Conservation (phyloP, 2,888 invertebrate genomes). For the Philereme transversata region DNA sequence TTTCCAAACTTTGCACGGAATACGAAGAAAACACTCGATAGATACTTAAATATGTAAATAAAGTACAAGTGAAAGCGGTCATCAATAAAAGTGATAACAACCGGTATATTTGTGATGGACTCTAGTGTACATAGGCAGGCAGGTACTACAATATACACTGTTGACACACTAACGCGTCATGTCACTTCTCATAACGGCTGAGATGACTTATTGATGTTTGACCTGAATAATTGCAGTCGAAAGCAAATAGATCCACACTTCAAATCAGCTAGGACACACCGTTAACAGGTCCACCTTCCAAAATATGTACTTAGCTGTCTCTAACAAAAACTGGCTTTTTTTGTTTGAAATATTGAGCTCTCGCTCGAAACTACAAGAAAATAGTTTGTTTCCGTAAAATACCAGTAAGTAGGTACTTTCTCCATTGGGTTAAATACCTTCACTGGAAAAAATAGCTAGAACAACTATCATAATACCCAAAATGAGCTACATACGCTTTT, state of each 20-base stretch:
- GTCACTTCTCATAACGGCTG: neutral
- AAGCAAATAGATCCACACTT: conserved; percentile 4
- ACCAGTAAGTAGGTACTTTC: too few relatives aligned
- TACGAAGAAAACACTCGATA: neutral
- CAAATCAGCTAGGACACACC: neutral
- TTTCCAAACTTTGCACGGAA: neutral
- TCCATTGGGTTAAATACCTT: too few relatives aligned
- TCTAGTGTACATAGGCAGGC: conserved; percentile 2
- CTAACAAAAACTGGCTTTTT: too few relatives aligned
- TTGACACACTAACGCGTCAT: conserved; percentile 38
- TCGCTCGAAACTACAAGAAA: too few relatives aligned
- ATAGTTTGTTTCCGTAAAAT: too few relatives aligned
- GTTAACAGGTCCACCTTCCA: neutral
- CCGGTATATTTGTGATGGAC: conserved; percentile 33
- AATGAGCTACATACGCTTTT: too few relatives aligned
- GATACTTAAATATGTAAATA: conserved; percentile 45
- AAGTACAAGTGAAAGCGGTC: conserved; percentile 58
- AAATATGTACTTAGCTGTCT: too few relatives aligned
- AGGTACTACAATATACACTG: neutral
- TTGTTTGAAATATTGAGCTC: too few relatives aligned
- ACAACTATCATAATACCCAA: too few relatives aligned
- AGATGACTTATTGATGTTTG: conserved; percentile 5
- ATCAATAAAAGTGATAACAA: conserved; percentile 52
- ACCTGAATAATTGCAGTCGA: conserved; percentile 10
- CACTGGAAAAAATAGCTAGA: too few relatives aligned